Conservation (phyloP, 23 tunicate genomes). For the Diplosoma virens region DNA sequence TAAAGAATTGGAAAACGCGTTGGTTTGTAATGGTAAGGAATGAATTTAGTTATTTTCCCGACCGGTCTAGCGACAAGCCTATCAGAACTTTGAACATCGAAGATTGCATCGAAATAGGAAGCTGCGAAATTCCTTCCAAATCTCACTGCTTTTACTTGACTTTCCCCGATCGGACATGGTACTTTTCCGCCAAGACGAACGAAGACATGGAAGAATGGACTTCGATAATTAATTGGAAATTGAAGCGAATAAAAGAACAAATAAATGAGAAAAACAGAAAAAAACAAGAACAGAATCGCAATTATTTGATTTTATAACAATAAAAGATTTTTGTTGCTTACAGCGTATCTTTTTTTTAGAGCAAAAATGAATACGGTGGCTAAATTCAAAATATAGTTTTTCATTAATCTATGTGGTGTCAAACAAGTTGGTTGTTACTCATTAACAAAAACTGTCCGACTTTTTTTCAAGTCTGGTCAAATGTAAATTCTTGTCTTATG, state of each 20-base stretch:
- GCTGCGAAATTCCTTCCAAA: slow-evolving; percentile 45
- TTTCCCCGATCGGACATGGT: slow-evolving; percentile 77
- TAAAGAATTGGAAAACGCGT: slow-evolving; percentile 56
- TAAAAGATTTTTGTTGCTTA: too few relatives aligned
- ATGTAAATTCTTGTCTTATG: too few relatives aligned
- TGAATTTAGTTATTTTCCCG: slow-evolving; percentile 54
- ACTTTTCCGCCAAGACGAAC: slow-evolving; percentile 50
- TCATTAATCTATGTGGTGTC: too few relatives aligned
- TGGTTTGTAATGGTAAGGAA: slow-evolving; percentile 54
- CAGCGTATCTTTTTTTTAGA: too few relatives aligned
- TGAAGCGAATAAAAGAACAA: slow-evolving; percentile 21
- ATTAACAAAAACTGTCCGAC: too few relatives aligned
- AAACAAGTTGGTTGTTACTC: too few relatives aligned
- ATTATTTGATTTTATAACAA: too few relatives aligned
- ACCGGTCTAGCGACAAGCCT: slow-evolving; percentile 54
- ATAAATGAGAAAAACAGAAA: neutral
- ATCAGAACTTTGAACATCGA: slow-evolving; percentile 66
- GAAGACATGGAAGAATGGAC: slow-evolving; percentile 72
- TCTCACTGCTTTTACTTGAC: slow-evolving; percentile 56
- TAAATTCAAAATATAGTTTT: too few relatives aligned
- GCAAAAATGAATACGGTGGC: too few relatives aligned
- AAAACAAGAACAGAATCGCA: slow-evolving; percentile 1
- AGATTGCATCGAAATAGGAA: slow-evolving; percentile 42
- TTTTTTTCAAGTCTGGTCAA: too few relatives aligned
- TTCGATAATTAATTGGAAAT: slow-evolving; percentile 62